Percentiles rank a stretch among this genome's conserved stretches.
Evolutionary conservation across 2,797 vertebrate species (phyloP).

Genomic region (Telmatherina bonti): DNA sequence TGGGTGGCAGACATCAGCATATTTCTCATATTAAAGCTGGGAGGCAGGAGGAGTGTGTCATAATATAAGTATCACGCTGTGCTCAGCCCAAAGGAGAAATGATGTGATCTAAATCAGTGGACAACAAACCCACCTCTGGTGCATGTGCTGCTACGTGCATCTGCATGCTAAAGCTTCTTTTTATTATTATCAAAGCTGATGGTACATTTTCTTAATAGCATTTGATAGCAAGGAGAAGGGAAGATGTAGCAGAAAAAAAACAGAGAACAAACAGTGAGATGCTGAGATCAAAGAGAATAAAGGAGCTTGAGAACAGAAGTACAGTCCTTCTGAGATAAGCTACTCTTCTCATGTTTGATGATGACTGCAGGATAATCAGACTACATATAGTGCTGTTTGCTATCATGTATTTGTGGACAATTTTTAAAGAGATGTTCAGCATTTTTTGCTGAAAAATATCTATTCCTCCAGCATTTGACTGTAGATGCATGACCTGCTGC

Average conservation of each 20-base stretch:
- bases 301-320: not conserved
- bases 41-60: slow-evolving; percentile 35
- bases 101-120: slow-evolving; percentile 52
- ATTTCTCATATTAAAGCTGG: slow-evolving; percentile 64
- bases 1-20: slow-evolving; percentile 70
- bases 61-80: slow-evolving; percentile 33
- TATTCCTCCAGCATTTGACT: slow-evolving; percentile 16
- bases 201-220: slow-evolving; percentile 33
- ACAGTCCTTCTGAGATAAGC: slow-evolving; percentile 1
- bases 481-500: slow-evolving; percentile 29
- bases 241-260: slow-evolving; percentile 9
- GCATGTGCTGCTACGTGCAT: not conserved
- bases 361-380: slow-evolving; percentile 8
- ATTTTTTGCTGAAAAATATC: slow-evolving; percentile 5
- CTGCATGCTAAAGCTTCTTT: not conserved
- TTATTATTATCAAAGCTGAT: slow-evolving; percentile 6
- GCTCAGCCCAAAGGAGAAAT: slow-evolving; percentile 22
- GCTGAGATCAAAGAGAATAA: slow-evolving; percentile 30
- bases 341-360: not conserved
- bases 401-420: slow-evolving; percentile 16
- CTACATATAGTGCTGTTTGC: not conserved
- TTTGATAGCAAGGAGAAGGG: slow-evolving; percentile 23
- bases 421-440: slow-evolving; percentile 12
- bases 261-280: slow-evolving; percentile 8
- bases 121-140: slow-evolving; percentile 22